These are phyloP conservation scores for Drosophila dunni DNA, from an alignment of 1,140 invertebrate genomes.

Conservation along the genomic window DNA sequence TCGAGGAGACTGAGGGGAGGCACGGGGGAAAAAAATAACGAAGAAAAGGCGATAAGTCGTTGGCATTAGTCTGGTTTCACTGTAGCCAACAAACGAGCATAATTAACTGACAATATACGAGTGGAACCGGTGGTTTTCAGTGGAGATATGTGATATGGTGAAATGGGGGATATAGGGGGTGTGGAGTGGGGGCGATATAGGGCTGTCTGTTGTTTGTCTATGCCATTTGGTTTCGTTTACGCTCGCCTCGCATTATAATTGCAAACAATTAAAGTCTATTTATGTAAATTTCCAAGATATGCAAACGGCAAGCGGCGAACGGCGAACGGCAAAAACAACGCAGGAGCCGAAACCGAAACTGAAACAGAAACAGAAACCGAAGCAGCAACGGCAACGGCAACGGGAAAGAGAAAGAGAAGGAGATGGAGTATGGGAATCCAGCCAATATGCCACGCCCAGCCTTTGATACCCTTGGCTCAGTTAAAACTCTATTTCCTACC, in stretches of 20 bases:
- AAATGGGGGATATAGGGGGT: conserved; percentile 3
- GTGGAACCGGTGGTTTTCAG: neutral
- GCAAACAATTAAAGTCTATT: conserved; percentile 83
- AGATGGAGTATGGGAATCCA: neutral
- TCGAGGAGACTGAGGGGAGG: conserved; percentile 30
- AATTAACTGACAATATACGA: conserved; percentile 48
- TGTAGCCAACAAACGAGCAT: conserved; percentile 49
- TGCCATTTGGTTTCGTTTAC: conserved; percentile 24
- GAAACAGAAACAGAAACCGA: no score
- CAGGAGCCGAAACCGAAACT: conserved; percentile 50
- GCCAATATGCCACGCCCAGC: neutral
- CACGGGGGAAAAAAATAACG: neutral
- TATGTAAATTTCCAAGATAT: conserved; percentile 82
- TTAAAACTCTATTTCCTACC: no score
- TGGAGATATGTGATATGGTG: neutral
- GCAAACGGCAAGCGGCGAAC: conserved; percentile 42
- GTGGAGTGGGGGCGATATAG: neutral
- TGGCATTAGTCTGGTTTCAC: conserved; percentile 36
- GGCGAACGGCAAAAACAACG: conserved; percentile 27
- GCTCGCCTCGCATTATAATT: conserved; percentile 71
- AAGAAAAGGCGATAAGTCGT: conserved; percentile 55
- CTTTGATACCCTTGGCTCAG: neutral
- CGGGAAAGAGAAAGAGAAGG: no score
- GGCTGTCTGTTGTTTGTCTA: conserved; percentile 25
- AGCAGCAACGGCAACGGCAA: no score